These are phyloP conservation scores for Lycocorax pyrrhopterus DNA, from an alignment of 2,113 vertebrate genomes.

Conservation along the genomic window DNA sequence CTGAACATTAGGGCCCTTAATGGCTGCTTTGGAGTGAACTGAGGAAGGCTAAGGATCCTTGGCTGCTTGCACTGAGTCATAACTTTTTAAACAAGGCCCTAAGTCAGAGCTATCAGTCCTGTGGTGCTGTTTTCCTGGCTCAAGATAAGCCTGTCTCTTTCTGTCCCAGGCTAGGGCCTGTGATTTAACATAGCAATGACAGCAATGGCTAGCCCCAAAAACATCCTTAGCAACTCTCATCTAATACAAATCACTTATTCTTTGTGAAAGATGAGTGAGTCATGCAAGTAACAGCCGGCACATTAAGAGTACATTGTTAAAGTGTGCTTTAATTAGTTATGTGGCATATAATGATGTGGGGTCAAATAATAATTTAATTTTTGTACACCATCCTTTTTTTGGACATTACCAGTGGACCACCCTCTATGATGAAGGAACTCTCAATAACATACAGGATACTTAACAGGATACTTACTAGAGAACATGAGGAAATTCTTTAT, in stretches of 20 bases:
- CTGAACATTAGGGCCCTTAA: constrained; percentile 77
- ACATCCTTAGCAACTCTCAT: constrained; percentile 71
- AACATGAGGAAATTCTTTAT: constrained; percentile 70
- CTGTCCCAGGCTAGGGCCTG: constrained; percentile 73
- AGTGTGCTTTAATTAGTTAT: constrained; percentile 81
- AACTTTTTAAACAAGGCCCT: constrained; percentile 77
- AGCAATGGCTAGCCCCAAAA: constrained; percentile 75
- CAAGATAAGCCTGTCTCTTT: constrained; percentile 82
- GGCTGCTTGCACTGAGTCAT: constrained; percentile 76
- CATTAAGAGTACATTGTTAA: constrained; percentile 78
- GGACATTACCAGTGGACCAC: constrained; percentile 80
- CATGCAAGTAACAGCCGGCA: constrained; percentile 69
- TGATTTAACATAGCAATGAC: constrained; percentile 78
- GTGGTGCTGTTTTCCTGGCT: constrained; percentile 75
- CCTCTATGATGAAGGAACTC: constrained; percentile 75
- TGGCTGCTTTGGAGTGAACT: constrained; percentile 64
- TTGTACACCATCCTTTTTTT: constrained; percentile 77
- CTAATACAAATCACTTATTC: constrained; percentile 86
- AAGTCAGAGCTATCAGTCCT: constrained; percentile 77
- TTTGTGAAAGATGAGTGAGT: constrained; percentile 75
- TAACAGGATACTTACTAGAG: constrained; percentile 55
- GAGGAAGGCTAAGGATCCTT: constrained; percentile 62
- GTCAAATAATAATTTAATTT: constrained; percentile 92
- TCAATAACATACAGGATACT: constrained; percentile 67
- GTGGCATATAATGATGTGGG: constrained; percentile 81